Evolutionary conservation across 2,888 invertebrate genomes (phyloP), one percentile per base, ranked within the genome.

Genomic region (Dascillus cervinus): DNA sequence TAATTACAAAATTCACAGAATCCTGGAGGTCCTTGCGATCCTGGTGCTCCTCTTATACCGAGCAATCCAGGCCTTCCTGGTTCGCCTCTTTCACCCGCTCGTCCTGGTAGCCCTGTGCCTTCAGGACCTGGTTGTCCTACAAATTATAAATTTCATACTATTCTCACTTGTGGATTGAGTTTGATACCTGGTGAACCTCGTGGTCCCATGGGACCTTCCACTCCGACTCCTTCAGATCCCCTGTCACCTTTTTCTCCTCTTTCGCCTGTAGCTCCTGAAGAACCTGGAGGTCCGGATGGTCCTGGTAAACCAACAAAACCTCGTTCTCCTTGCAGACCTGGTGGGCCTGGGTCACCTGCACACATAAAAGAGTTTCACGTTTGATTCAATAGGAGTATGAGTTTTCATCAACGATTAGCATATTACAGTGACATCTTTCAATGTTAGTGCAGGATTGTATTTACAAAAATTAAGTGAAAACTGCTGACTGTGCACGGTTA

Each of bases 161-260:
- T 17, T 17, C 17, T 6, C 8, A 17, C 8, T 17, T 17, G 4
- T 17, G 4, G 17, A 6, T 17, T 17, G 17, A 24, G n/a, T 6
- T 14, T 20, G 21, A 17, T 62, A 79, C 84, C 84, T 63, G 74
- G 71, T 32, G 67, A 51, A 22, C 89, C 89, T 41, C 75, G 69
- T 1, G 75, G 75, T 2, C 90, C 89, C 29, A 75, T 70, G 1
- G 77, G 74, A 1, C 89, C 89, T 50, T 82, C 82, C 9, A 76
- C 52, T 1, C 88, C 86, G 3, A 79, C 64, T 0, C 88, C 89
- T 53, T 82, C 77, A 0, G 72, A 66, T 14, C 73, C 79, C 45
- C 77, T 65, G 10, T 84, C 83, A 0, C 88, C 88, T 52, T 79
- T 82, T 34, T 79, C 79, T 0, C 85, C 85, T 41, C 74, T 71